Percentiles rank a stretch among this genome's conserved stretches.
Evolutionary conservation across 2,888 invertebrate species (phyloP).

Genomic region (Andrena marginata): DNA sequence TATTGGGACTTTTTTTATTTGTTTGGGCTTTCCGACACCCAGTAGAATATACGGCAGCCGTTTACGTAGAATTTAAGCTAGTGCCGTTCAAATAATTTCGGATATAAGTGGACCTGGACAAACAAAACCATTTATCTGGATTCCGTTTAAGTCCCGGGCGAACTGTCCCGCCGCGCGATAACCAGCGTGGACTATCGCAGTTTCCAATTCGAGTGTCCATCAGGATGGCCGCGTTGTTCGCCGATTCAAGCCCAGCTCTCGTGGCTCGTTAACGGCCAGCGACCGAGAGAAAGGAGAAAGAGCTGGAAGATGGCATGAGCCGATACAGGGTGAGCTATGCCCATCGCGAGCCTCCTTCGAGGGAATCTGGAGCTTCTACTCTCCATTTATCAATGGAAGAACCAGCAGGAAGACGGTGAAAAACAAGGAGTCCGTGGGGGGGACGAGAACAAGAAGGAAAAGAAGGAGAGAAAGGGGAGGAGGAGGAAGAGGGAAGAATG

Average conservation of each 20-base stretch:
- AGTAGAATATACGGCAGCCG: background rate
- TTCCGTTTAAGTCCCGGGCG: constrained; percentile 22
- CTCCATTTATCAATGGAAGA: constrained; percentile 78
- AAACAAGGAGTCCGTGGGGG: constrained; percentile 34
- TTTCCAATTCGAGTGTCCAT: constrained; percentile 68
- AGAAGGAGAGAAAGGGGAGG: constrained; percentile 19
- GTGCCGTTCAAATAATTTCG: background rate
- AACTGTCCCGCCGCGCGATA: constrained; percentile 40
- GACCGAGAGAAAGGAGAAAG: constrained; percentile 59
- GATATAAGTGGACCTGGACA: constrained; percentile 6
- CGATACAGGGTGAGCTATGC: constrained; percentile 78
- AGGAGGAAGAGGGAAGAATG: constrained; percentile 43
- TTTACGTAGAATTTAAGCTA: background rate
- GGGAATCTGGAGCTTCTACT: constrained; percentile 72
- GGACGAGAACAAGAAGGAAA: constrained; percentile 28
- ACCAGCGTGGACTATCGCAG: constrained; percentile 53
- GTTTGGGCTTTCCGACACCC: too few relatives aligned
- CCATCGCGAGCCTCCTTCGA: constrained; percentile 68
- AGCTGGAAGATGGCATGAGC: constrained; percentile 73
- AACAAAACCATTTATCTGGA: constrained; percentile 48
- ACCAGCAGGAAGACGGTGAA: constrained; percentile 49
- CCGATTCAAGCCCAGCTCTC: constrained; percentile 52
- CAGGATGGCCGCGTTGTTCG: constrained; percentile 62
- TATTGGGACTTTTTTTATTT: too few relatives aligned
- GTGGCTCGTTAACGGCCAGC: constrained; percentile 70